Evolutionary conservation across 2,113 vertebrate genomes (phyloP).

Genomic region (Ceuthmochares aereus): DNA sequence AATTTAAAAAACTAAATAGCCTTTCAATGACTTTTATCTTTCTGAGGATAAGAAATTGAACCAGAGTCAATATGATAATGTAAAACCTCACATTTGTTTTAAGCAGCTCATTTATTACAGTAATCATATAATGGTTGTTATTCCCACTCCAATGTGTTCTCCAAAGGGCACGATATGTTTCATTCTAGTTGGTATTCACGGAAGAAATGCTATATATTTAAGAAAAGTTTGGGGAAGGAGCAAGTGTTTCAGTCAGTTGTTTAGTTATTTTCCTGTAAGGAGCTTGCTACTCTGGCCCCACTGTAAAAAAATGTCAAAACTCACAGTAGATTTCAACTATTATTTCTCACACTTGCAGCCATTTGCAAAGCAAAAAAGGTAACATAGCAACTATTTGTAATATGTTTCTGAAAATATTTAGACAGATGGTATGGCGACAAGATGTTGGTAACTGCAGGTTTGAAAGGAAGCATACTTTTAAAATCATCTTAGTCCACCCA

Average conservation of each 20-base stretch:
- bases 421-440: background rate
- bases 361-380: constrained; percentile 32
- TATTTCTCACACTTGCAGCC: background rate
- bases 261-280: background rate
- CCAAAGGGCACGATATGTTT: constrained; percentile 35
- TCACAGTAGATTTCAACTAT: background rate
- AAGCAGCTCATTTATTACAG: constrained; percentile 32
- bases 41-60: constrained; percentile 33
- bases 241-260: background rate
- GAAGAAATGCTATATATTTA: background rate
- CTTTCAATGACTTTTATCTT: constrained; percentile 13
- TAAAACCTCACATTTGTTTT: constrained; percentile 26
- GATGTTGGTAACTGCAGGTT: background rate
- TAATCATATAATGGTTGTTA: constrained; percentile 3
- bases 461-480: constrained; percentile 35
- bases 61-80: background rate
- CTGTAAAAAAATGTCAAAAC: constrained; percentile 24
- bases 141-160: constrained; percentile 2
- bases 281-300: background rate
- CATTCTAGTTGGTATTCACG: constrained; percentile 29
- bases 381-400: constrained; percentile 35
- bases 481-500: background rate
- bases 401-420: constrained; percentile 42
- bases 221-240: background rate
- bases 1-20: constrained; percentile 32